Percentiles rank a stretch among this genome's conserved stretches.
These are phyloP conservation scores for Meteorus cinctellus DNA, from an alignment of 2,888 invertebrate species.

Conservation along the genomic window DNA sequence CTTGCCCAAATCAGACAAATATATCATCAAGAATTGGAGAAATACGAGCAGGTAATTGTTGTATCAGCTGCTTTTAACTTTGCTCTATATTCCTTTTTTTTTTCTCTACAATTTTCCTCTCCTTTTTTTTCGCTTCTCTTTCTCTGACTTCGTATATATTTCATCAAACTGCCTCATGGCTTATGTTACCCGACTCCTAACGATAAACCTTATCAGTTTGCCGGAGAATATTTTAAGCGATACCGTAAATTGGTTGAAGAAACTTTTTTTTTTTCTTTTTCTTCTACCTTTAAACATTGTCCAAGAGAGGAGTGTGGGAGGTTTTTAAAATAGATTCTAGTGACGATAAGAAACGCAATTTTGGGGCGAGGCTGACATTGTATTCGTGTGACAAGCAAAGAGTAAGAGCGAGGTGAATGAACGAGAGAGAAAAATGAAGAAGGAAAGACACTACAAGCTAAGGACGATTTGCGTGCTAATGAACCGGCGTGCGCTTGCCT, in stretches of 20 bases:
- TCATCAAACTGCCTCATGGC: constrained; percentile 6
- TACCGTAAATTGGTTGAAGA: constrained; percentile 20
- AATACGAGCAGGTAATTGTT: constrained; percentile 91
- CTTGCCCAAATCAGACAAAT: constrained; percentile 98
- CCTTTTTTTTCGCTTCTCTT: neutral
- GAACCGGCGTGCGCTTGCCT: constrained; percentile 55
- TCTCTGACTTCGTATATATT: neutral
- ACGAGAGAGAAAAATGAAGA: constrained; percentile 14
- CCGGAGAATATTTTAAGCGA: constrained; percentile 21
- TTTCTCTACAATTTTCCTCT: neutral
- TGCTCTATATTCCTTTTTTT: constrained; percentile 3
- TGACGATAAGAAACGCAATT: constrained; percentile 50
- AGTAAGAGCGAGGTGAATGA: too few relatives aligned
- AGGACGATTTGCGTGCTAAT: constrained; percentile 66
- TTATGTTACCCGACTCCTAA: constrained; percentile 4
- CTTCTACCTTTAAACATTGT: constrained; percentile 17
- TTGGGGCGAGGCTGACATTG: constrained; percentile 37
- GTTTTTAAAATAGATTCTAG: constrained; percentile 5
- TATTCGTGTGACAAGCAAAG: constrained; percentile 25
- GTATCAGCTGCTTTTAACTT: constrained; percentile 1
- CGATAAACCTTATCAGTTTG: constrained; percentile 25
- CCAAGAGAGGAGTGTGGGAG: constrained; percentile 7
- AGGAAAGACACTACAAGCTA: constrained; percentile 29
- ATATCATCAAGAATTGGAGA: constrained; percentile 99
- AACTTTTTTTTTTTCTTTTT: neutral